Conservation (phyloP, 2,797 vertebrate species). For the Epinephelus coioides region DNA sequence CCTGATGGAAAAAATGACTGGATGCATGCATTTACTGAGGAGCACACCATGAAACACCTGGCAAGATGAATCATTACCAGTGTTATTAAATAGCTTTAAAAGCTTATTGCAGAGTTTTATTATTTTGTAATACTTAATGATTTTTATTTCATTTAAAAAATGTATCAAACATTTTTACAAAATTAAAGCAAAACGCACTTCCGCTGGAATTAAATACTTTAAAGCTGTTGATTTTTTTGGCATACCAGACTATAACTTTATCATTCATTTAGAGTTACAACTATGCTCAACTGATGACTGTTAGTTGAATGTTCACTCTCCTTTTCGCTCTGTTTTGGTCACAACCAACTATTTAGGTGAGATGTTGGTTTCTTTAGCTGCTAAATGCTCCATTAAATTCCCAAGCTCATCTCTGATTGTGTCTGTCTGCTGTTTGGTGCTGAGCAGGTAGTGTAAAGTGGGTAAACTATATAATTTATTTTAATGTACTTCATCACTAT, state of each 20-base stretch:
- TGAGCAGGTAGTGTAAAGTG: too few species aligned
- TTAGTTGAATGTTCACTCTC: not conserved
- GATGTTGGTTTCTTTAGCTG: not conserved
- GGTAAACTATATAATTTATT: too few species aligned
- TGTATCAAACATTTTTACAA: not conserved
- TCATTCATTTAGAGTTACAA: not conserved
- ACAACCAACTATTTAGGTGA: too few species aligned
- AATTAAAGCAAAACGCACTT: not conserved
- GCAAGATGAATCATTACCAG: not conserved
- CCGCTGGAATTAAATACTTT: not conserved
- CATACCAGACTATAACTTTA: not conserved
- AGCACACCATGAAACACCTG: constrained; percentile 31
- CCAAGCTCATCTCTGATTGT: too few species aligned
- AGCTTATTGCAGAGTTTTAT: not conserved
- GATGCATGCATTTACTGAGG: constrained; percentile 25
- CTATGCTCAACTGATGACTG: not conserved
- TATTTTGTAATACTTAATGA: not conserved
- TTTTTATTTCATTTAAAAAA: not conserved
- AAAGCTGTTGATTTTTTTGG: not conserved
- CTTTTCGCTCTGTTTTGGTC: not conserved
- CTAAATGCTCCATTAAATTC: too few species aligned
- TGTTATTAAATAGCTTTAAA: constrained; percentile 1
- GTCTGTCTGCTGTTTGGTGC: too few species aligned
- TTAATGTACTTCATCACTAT: too few species aligned
- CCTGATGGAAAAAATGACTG: constrained; percentile 33